Evolutionary conservation across 2,888 invertebrate species (phyloP), one percentile per base, ranked within the genome.

Genomic region (Orchestes rusci): DNA sequence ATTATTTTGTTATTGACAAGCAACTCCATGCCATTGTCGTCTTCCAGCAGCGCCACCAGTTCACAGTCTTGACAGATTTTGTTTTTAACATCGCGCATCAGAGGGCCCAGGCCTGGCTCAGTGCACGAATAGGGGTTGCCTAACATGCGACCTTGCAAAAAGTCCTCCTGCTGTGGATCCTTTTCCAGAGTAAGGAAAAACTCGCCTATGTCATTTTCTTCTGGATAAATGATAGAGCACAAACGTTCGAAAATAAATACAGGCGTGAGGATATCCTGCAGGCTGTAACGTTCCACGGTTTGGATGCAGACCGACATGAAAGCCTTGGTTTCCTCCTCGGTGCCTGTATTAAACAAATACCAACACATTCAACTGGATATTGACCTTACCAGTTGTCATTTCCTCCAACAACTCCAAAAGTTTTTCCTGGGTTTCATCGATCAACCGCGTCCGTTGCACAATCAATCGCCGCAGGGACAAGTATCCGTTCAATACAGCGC

Each of bases 61-160:
- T 99, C 97, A 69, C 97, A 97, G 70, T 99, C 97, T 34, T 88
- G 89, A 64, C 93, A 94, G 55, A 97, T 97, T 71, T 97, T 97
- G 70, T 99, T 97, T 71, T 99, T 99, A 7, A 99, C 91, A 66
- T 99, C 95, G 28, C 97, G 77, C 97, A 99, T 97, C 8, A 96
- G 71, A 0, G 97, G 97, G 0, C 97, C 97, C 58, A 99, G 77
- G 4, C 95, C 96, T 1, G 88, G 82, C 64, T 97, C 97, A 19
- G 82, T 75, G 20, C 91, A 92, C 43, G 91, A 92, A 71, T 97
- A 99, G 0, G 97, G 97, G 73, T 97, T 99, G 37, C 96, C 96
- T 57, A 95, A 73, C 96, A 97, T 97, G 27, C 96, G 82, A 4
- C 51, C 84, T 72, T 93, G 93, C 56, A 99, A 75, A 70, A 96